Evolutionary conservation across 1,140 invertebrate species (phyloP).

Genomic region (Cyclargus thomasi): DNA sequence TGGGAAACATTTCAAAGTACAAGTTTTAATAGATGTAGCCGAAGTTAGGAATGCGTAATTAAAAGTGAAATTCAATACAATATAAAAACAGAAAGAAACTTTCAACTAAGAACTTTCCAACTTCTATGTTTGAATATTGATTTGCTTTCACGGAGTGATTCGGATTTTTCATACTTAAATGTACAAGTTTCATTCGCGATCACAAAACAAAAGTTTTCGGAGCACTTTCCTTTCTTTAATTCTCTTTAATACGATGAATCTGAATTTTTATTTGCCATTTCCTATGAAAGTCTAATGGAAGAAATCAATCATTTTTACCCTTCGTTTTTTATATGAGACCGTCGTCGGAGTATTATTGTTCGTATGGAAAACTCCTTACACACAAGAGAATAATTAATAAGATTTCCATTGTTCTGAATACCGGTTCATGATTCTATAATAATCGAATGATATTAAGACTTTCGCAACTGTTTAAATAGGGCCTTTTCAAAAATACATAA

Average conservation of each 20-base stretch:
- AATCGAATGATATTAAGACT: too few species aligned
- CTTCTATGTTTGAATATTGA: conserved; percentile 66
- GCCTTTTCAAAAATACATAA: too few species aligned
- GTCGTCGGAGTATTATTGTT: too few species aligned
- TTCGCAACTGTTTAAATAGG: too few species aligned
- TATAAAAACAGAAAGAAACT: conserved; percentile 38
- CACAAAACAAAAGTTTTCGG: conserved; percentile 63
- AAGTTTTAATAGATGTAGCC: not conserved
- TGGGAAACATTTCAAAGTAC: not conserved
- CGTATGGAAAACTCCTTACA: too few species aligned
- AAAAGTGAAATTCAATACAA: conserved; percentile 26
- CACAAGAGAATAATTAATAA: too few species aligned
- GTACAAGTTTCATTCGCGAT: conserved; percentile 66
- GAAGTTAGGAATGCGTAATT: conserved; percentile 2
- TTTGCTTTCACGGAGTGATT: conserved; percentile 60
- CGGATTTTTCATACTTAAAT: conserved; percentile 67
- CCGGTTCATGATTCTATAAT: too few species aligned
- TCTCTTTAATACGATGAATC: conserved; percentile 54
- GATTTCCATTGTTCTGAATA: too few species aligned
- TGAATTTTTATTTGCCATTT: conserved; percentile 32
- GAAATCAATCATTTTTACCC: conserved; percentile 7
- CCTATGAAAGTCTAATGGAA: conserved; percentile 15
- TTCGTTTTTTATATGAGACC: not conserved
- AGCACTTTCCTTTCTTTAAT: conserved; percentile 45
- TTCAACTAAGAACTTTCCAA: conserved; percentile 50